phyloP scores from a whole-genome alignment of 1,140 invertebrate genomes.

The Paraescarpia echinospica region DNA sequence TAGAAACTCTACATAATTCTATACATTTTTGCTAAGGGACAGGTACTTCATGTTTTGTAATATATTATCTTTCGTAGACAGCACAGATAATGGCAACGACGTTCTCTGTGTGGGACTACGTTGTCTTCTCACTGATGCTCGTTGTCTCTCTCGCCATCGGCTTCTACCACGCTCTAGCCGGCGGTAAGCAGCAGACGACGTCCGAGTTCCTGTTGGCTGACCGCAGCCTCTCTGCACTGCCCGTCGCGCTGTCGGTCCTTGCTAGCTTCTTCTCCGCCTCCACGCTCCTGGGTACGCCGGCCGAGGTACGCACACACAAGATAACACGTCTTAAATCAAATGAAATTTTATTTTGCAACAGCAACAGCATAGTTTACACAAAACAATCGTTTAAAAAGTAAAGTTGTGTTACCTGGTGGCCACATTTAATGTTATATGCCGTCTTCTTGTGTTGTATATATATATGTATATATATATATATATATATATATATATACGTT shows the following conservation, averaged over 20 bases:
- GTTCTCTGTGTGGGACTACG: constrained; percentile 37
- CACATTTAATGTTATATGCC: too few relatives aligned
- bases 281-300: constrained; percentile 34
- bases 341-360: too few relatives aligned
- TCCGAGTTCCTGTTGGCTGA: constrained; percentile 37
- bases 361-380: too few relatives aligned
- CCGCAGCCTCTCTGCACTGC: constrained; percentile 35
- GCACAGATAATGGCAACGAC: not conserved
- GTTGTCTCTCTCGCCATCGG: constrained; percentile 39
- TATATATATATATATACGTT: too few relatives aligned
- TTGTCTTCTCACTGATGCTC: constrained; percentile 41
- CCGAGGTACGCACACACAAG: not conserved
- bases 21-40: too few relatives aligned
- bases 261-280: constrained; percentile 46
- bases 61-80: not conserved
- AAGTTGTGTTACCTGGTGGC: too few relatives aligned
- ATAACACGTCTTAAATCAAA: too few relatives aligned
- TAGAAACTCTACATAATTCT: too few relatives aligned
- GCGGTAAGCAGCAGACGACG: constrained; percentile 32
- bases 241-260: constrained; percentile 39
- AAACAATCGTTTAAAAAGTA: too few relatives aligned
- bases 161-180: constrained; percentile 37
- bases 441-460: too few relatives aligned
- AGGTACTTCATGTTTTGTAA: too few relatives aligned
- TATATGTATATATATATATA: too few relatives aligned